phyloP scores from a whole-genome alignment of 2,113 vertebrate species.

The Ceyx margarethae region DNA sequence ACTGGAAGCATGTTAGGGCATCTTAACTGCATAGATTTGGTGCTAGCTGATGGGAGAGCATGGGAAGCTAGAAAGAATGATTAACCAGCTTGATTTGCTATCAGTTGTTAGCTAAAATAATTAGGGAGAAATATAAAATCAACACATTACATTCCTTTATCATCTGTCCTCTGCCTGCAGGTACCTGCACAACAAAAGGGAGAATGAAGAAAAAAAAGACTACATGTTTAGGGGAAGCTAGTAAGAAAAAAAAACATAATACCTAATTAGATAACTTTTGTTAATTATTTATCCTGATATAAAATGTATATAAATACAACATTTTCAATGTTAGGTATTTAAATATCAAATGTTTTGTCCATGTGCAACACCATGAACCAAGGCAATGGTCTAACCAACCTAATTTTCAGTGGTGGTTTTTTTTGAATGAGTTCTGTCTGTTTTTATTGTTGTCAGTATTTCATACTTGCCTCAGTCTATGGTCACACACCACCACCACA shows the following conservation, averaged over 20 bases:
- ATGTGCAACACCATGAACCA: neutral
- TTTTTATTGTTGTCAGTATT: neutral
- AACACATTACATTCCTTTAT: accelerated
- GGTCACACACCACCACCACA: neutral
- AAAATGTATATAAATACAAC: too few relatives aligned
- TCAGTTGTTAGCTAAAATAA: neutral
- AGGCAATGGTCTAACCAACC: neutral
- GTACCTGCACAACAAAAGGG: too few relatives aligned
- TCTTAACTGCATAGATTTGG: neutral
- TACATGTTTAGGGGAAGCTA: neutral
- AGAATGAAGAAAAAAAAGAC: too few relatives aligned
- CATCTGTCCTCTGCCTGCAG: neutral
- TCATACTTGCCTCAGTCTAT: neutral
- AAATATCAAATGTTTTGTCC: neutral
- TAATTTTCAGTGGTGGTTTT: neutral
- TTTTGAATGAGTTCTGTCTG: neutral
- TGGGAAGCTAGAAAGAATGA: neutral
- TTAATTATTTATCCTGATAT: neutral
- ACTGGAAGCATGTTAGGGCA: neutral
- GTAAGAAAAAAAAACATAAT: neutral
- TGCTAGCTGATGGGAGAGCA: neutral
- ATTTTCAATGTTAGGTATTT: neutral
- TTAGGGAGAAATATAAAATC: neutral
- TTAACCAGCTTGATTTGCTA: neutral
- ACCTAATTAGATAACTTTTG: neutral